These are phyloP conservation scores for Incurvaria masculella DNA, from an alignment of 2,888 invertebrate genomes.

Conservation along the genomic window DNA sequence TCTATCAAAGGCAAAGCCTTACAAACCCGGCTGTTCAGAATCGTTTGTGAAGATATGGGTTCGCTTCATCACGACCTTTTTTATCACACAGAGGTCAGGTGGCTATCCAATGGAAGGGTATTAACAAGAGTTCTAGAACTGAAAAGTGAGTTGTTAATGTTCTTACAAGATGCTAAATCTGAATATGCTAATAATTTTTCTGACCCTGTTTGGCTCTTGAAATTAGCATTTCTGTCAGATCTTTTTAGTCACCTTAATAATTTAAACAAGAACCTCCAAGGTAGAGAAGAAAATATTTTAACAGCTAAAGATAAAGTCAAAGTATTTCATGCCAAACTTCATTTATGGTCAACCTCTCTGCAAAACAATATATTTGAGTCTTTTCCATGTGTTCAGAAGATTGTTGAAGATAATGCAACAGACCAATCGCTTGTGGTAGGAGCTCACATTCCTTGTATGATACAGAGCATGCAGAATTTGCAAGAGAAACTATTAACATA, in stretches of 20 bases:
- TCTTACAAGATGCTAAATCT: conserved; percentile 16
- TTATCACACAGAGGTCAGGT: conserved; percentile 20
- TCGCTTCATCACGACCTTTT: conserved; percentile 19
- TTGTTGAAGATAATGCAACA: conserved; percentile 19
- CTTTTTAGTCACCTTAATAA: conserved; percentile 16
- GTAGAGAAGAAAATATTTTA: conserved; percentile 17
- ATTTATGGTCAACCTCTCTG: conserved; percentile 18
- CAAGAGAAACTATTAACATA: conserved; percentile 19
- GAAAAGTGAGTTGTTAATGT: conserved; percentile 11
- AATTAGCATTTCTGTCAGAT: conserved; percentile 20
- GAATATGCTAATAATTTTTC: conserved; percentile 14
- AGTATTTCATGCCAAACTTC: conserved; percentile 9
- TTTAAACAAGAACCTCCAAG: conserved; percentile 17
- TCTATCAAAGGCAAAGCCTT: conserved; percentile 20
- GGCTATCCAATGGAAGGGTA: conserved; percentile 19
- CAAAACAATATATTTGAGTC: conserved; percentile 17
- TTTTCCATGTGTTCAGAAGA: conserved; percentile 20
- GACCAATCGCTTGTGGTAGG: conserved; percentile 17
- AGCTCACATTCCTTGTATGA: conserved; percentile 21
- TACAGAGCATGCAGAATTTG: conserved; percentile 21
- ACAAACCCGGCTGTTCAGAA: conserved; percentile 19
- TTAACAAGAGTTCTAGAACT: conserved; percentile 19
- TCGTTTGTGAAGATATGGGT: conserved; percentile 22
- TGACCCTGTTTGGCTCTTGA: conserved; percentile 18
- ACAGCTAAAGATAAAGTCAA: conserved; percentile 17